These are phyloP conservation scores for Adineta ricciae DNA, from an alignment of 2,888 invertebrate species.

Conservation along the genomic window DNA sequence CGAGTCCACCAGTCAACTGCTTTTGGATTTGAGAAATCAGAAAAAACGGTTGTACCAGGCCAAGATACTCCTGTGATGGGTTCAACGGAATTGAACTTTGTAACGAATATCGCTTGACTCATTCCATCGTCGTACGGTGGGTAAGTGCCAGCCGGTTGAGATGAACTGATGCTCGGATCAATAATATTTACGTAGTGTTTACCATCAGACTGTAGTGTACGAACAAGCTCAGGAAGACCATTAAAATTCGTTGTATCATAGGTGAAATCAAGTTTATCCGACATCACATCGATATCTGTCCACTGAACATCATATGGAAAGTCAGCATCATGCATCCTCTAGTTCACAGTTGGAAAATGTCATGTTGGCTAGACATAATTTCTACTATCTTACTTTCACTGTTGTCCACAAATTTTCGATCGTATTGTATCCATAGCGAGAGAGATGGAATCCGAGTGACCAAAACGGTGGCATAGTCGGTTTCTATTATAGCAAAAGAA, in stretches of 20 bases:
- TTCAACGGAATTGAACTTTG: slow-evolving; percentile 55
- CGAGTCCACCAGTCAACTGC: slow-evolving; percentile 40
- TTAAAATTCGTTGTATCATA: slow-evolving; percentile 38
- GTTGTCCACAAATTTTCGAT: slow-evolving; percentile 26
- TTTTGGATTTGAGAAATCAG: slow-evolving; percentile 43
- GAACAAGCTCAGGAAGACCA: slow-evolving; percentile 39
- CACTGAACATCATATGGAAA: neutral
- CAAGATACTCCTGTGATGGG: slow-evolving; percentile 40
- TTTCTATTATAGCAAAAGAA: neutral
- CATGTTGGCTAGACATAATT: too few relatives aligned
- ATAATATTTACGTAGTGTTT: slow-evolving; percentile 43
- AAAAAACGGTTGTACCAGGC: slow-evolving; percentile 42
- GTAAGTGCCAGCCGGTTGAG: slow-evolving; percentile 62
- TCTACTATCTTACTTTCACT: neutral
- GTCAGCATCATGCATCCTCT: neutral
- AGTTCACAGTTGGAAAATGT: neutral
- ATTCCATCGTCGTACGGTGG: slow-evolving; percentile 67
- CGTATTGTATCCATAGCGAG: slow-evolving; percentile 42
- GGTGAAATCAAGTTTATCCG: slow-evolving; percentile 40
- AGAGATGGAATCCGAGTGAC: slow-evolving; percentile 44
- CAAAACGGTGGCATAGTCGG: slow-evolving; percentile 45
- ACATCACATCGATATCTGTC: slow-evolving; percentile 42
- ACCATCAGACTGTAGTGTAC: slow-evolving; percentile 40
- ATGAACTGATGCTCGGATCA: slow-evolving; percentile 60
- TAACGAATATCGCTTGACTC: slow-evolving; percentile 65